Evolutionary conservation across 2,888 invertebrate species (phyloP).

Genomic region (Troilus luridus): DNA sequence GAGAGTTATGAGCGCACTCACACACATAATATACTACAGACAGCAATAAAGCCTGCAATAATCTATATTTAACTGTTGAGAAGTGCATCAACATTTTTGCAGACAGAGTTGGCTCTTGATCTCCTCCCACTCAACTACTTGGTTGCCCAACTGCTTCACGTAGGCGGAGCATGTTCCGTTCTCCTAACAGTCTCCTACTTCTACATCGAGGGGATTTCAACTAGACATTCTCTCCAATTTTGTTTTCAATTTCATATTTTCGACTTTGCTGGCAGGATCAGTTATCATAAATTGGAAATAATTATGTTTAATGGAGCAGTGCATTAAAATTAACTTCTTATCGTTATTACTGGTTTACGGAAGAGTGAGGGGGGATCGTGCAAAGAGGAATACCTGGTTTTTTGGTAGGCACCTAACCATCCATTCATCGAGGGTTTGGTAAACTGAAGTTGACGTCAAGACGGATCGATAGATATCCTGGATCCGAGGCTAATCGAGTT

Average conservation of each 20-base stretch:
- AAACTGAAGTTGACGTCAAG: not conserved
- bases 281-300: not conserved
- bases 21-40: not conserved
- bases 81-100: too few relatives aligned
- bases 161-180: slow-evolving; percentile 14
- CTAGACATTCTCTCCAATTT: too few relatives aligned
- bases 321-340: not conserved
- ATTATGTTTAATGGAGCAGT: not conserved
- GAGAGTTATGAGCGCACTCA: too few relatives aligned
- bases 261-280: too few relatives aligned
- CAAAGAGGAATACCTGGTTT: not conserved
- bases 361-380: too few relatives aligned
- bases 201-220: not conserved
- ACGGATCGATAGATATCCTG: not conserved
- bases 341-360: too few relatives aligned
- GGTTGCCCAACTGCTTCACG: not conserved
- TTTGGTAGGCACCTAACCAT: too few relatives aligned
- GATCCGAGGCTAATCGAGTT: not conserved
- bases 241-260: too few relatives aligned
- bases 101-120: not conserved
- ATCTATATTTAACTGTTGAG: not conserved
- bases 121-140: rapidly evolving
- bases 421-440: not conserved
- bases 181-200: not conserved
- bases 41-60: not conserved